Conservation (phyloP, 2,888 invertebrate genomes). For the Iselma pallidipennis region DNA sequence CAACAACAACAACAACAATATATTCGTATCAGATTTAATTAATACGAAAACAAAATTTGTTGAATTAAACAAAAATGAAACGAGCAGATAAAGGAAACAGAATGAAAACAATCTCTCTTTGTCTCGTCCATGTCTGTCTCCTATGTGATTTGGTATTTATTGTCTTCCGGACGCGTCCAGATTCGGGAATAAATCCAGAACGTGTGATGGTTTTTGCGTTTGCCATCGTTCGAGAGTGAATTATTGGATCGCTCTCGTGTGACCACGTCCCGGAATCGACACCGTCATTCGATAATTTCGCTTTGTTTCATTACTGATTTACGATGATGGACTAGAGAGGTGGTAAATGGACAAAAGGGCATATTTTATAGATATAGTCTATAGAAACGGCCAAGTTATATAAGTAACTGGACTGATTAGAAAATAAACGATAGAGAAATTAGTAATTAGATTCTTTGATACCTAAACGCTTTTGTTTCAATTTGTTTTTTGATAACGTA, state of each 20-base stretch:
- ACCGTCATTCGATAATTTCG: conserved; percentile 16
- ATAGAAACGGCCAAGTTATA: no score
- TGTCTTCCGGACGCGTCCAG: conserved; percentile 27
- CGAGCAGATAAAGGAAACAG: not conserved
- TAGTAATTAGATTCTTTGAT: not conserved
- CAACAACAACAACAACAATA: not conserved
- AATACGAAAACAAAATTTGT: not conserved
- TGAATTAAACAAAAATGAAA: not conserved
- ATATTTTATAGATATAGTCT: no score
- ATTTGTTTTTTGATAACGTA: not conserved
- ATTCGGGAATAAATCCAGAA: conserved; percentile 40
- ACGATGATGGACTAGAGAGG: conserved; percentile 12
- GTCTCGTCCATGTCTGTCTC: conserved; percentile 1
- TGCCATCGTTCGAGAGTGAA: conserved; percentile 35
- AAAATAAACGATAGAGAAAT: not conserved
- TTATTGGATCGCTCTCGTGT: conserved; percentile 28
- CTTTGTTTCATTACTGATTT: conserved; percentile 17
- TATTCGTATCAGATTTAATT: no score
- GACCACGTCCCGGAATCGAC: conserved; percentile 27
- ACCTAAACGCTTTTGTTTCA: not conserved
- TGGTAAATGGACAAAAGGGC: not conserved
- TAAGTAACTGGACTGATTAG: no score
- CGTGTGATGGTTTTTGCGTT: conserved; percentile 42
- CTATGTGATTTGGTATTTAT: conserved; percentile 10
- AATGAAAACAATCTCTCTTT: not conserved